Evolutionary conservation across 2,113 vertebrate genomes (phyloP).

Genomic region (Promerops cafer): DNA sequence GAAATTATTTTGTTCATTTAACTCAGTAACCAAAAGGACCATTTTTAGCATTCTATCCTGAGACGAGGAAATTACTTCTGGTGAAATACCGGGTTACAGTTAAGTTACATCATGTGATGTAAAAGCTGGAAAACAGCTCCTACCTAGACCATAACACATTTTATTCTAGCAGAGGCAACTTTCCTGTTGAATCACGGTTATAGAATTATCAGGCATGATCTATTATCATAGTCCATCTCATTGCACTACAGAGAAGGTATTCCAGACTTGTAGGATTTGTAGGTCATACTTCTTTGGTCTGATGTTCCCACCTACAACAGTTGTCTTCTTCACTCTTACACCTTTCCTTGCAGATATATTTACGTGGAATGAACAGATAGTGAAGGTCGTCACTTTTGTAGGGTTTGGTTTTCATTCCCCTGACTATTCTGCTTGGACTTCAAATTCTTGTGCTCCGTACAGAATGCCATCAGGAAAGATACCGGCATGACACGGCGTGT

Average conservation of each 20-base stretch:
- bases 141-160: neutral
- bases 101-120: neutral
- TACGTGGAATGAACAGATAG: neutral
- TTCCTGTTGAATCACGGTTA: neutral
- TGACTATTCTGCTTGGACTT: neutral
- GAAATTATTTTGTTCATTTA: neutral
- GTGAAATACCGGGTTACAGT: neutral
- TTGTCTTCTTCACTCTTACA: neutral
- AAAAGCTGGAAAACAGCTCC: neutral
- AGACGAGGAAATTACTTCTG: neutral
- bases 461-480: neutral
- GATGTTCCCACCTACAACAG: rapidly evolving
- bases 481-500: no score
- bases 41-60: neutral
- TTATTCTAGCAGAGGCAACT: neutral
- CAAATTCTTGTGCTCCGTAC: neutral
- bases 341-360: neutral
- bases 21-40: neutral
- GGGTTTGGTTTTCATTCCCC: neutral
- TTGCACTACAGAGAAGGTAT: neutral
- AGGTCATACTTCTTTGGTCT: neutral
- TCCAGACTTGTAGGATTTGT: neutral
- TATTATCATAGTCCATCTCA: neutral
- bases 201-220: rapidly evolving
- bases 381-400: neutral